These are phyloP conservation scores for Podarcis lilfordi DNA, from an alignment of 2,797 vertebrate species.

Conservation along the genomic window DNA sequence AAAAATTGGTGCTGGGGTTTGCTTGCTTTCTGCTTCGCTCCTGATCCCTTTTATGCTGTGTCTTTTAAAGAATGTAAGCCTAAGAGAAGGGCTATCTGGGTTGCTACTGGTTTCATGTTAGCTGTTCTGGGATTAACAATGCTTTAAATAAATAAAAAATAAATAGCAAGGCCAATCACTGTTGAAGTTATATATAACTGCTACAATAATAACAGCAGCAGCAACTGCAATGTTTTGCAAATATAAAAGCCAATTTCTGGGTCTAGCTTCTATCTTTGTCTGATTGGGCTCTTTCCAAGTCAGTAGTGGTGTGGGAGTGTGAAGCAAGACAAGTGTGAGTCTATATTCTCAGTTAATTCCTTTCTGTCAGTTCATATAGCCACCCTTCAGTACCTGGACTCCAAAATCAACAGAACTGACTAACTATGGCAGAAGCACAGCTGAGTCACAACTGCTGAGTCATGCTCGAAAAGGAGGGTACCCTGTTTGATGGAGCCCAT, in stretches of 20 bases:
- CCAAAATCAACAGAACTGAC: not conserved
- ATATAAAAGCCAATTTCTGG: not conserved
- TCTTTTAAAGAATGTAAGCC: not conserved
- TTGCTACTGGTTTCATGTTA: not conserved
- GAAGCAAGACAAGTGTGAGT: not conserved
- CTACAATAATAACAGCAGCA: not conserved
- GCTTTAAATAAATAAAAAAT: not conserved
- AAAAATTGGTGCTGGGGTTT: not conserved
- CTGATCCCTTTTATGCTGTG: not conserved
- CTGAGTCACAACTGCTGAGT: not conserved
- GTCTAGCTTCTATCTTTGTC: not conserved
- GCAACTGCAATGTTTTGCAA: not conserved
- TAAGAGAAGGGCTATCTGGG: not conserved
- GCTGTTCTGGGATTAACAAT: not conserved
- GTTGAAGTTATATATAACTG: not conserved
- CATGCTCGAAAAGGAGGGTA: not conserved
- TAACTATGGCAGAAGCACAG: not conserved
- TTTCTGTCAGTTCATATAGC: no score
- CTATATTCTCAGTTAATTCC: not conserved
- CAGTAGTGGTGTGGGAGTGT: not conserved
- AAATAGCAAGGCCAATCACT: not conserved
- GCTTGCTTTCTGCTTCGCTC: not conserved
- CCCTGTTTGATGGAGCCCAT: not conserved
- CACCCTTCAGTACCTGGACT: not conserved
- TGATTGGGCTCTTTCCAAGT: not conserved